phyloP scores from a whole-genome alignment of 2,113 vertebrate species.

The Amia ocellicauda region DNA sequence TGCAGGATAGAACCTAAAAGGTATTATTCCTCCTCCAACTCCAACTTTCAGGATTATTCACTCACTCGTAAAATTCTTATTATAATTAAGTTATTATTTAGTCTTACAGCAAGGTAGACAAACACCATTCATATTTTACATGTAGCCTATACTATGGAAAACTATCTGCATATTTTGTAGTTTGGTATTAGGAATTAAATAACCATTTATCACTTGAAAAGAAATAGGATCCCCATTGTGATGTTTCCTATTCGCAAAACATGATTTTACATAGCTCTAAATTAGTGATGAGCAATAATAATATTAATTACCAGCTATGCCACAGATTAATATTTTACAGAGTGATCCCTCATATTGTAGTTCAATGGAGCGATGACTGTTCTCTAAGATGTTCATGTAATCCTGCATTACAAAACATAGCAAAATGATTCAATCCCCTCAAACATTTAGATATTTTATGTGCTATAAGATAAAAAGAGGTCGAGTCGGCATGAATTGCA shows the following conservation, averaged over 20 bases:
- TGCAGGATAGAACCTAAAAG: no score
- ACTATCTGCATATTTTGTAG: no score
- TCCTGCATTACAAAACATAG: not conserved
- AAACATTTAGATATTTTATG: not conserved
- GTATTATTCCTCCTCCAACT: no score
- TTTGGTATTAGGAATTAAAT: no score
- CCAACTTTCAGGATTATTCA: no score
- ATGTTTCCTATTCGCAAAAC: slow-evolving; percentile 4
- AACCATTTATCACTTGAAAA: no score
- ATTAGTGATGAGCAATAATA: not conserved
- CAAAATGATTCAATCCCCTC: not conserved
- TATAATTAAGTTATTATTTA: no score
- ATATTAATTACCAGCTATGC: slow-evolving; percentile 9
- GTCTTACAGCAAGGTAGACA: no score
- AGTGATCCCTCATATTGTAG: not conserved
- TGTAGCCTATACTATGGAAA: no score
- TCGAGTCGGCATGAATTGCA: slow-evolving; percentile 56
- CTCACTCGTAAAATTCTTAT: no score
- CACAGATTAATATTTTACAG: not conserved
- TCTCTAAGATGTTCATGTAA: not conserved
- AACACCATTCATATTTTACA: no score
- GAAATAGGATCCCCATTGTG: no score
- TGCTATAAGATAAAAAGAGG: not conserved
- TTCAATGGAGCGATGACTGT: not conserved
- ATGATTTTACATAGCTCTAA: not conserved